Conservation (phyloP, 2,113 vertebrate species). For the Vimba vimba region DNA sequence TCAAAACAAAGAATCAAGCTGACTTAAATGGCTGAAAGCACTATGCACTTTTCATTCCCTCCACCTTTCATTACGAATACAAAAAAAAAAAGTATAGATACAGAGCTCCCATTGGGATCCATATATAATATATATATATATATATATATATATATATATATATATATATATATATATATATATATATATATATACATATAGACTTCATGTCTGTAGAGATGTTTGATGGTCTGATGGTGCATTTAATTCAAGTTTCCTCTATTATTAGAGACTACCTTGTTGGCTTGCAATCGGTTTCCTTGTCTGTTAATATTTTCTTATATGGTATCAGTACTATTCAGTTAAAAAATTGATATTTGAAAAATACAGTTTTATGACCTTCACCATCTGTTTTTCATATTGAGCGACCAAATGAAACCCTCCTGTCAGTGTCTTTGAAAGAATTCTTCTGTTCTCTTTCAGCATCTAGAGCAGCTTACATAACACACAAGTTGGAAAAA, state of each 20-base stretch:
- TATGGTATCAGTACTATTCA: neutral
- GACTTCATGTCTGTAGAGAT: neutral
- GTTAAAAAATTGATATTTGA: neutral
- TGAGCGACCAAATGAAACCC: neutral
- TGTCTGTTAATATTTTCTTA: neutral
- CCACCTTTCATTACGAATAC: neutral
- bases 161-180: no score
- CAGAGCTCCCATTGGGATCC: neutral
- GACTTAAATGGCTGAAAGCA: neutral
- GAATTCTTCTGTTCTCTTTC: slow-evolving; percentile 11
- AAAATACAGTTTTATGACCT: slow-evolving; percentile 12
- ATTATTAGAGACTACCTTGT: neutral
- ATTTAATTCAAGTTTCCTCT: neutral
- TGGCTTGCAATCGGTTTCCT: neutral
- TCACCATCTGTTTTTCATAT: slow-evolving; percentile 35
- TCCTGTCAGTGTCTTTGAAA: slow-evolving; percentile 24
- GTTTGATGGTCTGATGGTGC: slow-evolving; percentile 24
- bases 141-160: neutral
- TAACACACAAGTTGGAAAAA: slow-evolving; percentile 15
- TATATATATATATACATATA: neutral
- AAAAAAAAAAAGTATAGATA: neutral
- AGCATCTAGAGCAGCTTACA: slow-evolving; percentile 27
- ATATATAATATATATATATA: no score
- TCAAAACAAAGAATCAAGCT: neutral
- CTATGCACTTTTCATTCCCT: neutral